Evolutionary conservation across 2,888 invertebrate species (phyloP).

Genomic region (Clitarchus hookeri): DNA sequence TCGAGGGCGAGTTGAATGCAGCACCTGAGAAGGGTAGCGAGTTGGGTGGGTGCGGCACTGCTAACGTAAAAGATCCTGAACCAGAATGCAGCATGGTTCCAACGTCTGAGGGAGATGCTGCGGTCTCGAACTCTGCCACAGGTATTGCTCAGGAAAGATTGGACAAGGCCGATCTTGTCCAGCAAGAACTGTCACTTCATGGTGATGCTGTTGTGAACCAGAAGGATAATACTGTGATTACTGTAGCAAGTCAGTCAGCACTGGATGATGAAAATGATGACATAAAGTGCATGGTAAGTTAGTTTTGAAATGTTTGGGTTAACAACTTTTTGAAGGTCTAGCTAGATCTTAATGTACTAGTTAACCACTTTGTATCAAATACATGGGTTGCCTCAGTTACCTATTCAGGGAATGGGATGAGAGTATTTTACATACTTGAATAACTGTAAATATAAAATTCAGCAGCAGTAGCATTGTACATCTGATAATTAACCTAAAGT

Average conservation of each 20-base stretch:
- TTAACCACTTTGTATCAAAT: too few relatives aligned
- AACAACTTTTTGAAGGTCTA: too few relatives aligned
- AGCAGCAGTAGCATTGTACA: too few relatives aligned
- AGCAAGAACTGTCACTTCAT: background rate
- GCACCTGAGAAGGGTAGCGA: background rate
- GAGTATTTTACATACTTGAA: too few relatives aligned
- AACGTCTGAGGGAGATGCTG: background rate
- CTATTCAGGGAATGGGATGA: too few relatives aligned
- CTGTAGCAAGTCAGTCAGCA: background rate
- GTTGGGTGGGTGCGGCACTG: background rate
- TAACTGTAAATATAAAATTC: too few relatives aligned
- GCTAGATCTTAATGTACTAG: too few relatives aligned
- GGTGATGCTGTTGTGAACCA: background rate
- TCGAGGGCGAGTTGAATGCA: background rate
- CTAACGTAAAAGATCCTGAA: background rate
- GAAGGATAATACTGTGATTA: background rate
- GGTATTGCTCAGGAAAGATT: background rate
- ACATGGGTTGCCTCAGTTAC: too few relatives aligned
- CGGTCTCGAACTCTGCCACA: background rate
- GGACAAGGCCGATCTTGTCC: background rate
- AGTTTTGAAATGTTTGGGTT: background rate
- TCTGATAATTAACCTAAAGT: too few relatives aligned
- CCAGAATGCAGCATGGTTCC: too few relatives aligned
- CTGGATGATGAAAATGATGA: background rate
- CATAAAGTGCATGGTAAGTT: background rate